A percentile compares a stretch with the other conserved stretches of the same genome.
Evolutionary conservation across 1,140 invertebrate species (phyloP).

Genomic region (Venturia canescens): DNA sequence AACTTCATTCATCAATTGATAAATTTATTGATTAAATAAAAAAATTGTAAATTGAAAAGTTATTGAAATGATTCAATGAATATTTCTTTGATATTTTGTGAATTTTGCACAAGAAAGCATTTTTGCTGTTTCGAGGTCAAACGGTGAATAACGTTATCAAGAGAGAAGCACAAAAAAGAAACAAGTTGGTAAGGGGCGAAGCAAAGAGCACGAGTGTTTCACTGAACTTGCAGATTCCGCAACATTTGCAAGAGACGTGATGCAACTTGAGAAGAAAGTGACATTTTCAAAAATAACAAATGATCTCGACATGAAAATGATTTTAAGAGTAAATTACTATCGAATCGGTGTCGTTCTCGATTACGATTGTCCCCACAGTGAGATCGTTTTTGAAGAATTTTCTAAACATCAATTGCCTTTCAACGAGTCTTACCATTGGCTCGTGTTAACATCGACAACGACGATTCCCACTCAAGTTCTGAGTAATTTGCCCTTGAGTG

Average conservation of each 20-base stretch:
- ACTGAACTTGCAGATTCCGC: conserved; percentile 49
- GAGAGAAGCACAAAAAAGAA: no score
- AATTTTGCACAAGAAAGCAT: no score
- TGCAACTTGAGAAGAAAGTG: conserved; percentile 34
- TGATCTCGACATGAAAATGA: conserved; percentile 50
- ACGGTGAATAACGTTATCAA: no score
- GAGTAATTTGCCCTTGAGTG: conserved; percentile 56
- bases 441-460: conserved; percentile 52
- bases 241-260: conserved; percentile 36
- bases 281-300: conserved; percentile 49
- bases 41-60: no score
- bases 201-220: not conserved
- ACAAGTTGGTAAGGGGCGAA: not conserved
- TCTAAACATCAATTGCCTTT: conserved; percentile 42
- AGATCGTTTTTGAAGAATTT: conserved; percentile 44
- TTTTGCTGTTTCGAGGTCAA: no score
- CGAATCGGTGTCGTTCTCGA: conserved; percentile 62
- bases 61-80: no score
- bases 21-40: no score
- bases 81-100: no score
- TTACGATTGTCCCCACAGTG: conserved; percentile 60
- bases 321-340: conserved; percentile 63
- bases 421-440: conserved; percentile 68
- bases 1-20: no score
- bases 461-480: conserved; percentile 51